Conservation (phyloP, 2,113 vertebrate genomes). For the Amia ocellicauda region DNA sequence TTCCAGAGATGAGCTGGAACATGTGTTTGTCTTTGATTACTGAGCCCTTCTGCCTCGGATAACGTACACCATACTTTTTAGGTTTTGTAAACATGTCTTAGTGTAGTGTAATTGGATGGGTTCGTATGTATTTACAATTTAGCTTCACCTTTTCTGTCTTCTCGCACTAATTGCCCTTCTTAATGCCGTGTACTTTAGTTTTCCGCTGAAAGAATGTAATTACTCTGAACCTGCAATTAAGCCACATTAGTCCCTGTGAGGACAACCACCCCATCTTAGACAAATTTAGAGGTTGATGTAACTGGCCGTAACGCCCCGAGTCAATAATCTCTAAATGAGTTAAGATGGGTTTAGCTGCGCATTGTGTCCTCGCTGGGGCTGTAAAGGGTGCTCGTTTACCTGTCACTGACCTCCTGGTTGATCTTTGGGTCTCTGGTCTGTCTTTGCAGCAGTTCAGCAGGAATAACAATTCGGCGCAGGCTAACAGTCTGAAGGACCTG, state of each 20-base stretch:
- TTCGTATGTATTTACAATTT: no score
- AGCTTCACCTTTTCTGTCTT: neutral
- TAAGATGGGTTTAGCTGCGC: conserved; percentile 20
- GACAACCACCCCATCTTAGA: conserved; percentile 15
- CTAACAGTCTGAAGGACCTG: conserved; percentile 86
- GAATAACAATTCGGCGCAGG: conserved; percentile 81
- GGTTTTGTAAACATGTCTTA: no score
- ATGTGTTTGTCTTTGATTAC: no score
- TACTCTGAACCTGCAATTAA: conserved; percentile 3
- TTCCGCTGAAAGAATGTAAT: no score
- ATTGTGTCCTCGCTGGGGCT: conserved; percentile 8
- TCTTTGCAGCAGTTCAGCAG: conserved; percentile 82
- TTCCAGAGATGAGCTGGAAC: no score
- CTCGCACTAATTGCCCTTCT: neutral
- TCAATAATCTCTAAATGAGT: conserved; percentile 20
- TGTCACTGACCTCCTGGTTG: no score
- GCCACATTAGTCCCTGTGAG: conserved; percentile 1
- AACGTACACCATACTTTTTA: no score
- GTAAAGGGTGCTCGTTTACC: conserved; percentile 15
- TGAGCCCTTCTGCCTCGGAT: no score
- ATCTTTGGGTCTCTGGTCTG: conserved; percentile 21
- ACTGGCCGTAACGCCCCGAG: neutral
- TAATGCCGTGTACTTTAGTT: no score
- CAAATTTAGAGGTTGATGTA: conserved; percentile 27
- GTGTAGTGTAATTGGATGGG: no score